Evolutionary conservation across 2,888 invertebrate genomes (phyloP), one percentile per base, ranked within the genome.

Genomic region (Athalia circularis): DNA sequence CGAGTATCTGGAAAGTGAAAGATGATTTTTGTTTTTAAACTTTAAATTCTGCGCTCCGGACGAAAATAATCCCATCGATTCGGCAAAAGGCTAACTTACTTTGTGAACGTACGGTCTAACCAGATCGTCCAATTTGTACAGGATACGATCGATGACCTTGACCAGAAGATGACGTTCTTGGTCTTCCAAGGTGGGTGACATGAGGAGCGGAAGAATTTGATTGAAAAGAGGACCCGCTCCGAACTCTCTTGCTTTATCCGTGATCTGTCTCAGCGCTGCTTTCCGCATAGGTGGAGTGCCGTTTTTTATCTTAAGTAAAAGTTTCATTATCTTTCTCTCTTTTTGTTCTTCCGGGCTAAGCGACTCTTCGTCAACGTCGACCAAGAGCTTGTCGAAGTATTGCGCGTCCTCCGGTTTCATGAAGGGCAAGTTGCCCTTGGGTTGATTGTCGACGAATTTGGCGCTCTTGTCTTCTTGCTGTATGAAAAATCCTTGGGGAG

Each of bases 211-310:
- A 75, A 99, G 91, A 85, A 99, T 99, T 92, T 99, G 99, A 91
- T 99, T 99, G 90, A 99, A 99, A 2, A 99, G 92, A 0, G 99
- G 98, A 0, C 99, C 99, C 0, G 99, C 99, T 0, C 99, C 99
- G 86, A 99, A 98, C 90, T 99, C 98, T 65, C 99, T 93, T 0
- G 99, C 99, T 86, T 99, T 99, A 90, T 99, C 99, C 0, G 99
- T 99, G 83, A 99, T 99, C 91, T 99, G 99, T 79, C 99, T 93
- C 50, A 99, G 91, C 0, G 99, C 99, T 0, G 99, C 97, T 91
- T 99, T 99, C 82, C 99, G 94, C 99, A 99, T 99, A 0, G 99
- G 99, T 11, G 99, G 99, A 0, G 99, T 99, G 43, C 99, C 99
- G 87, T 99, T 99, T 92, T 99, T 99, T 80, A 99, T 99, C 91